These are phyloP conservation scores for Butorides virescens DNA, from an alignment of 2,113 vertebrate species.

Conservation along the genomic window DNA sequence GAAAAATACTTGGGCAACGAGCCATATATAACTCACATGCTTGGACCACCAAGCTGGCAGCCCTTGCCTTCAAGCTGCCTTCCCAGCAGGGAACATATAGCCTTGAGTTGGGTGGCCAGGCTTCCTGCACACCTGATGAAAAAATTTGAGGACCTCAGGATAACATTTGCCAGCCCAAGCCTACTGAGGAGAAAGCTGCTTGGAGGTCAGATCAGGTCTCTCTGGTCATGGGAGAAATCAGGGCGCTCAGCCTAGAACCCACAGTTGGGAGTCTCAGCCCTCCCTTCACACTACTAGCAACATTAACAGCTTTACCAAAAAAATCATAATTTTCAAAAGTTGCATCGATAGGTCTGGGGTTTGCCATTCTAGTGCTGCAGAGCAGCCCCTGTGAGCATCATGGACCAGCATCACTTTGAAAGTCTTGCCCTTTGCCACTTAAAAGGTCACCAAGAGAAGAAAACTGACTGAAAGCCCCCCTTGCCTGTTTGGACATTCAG, in stretches of 20 bases:
- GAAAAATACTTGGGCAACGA: accelerated
- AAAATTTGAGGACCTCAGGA: not conserved
- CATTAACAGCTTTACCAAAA: not conserved
- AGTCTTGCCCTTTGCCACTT: not conserved
- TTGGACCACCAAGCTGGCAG: not conserved
- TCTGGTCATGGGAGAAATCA: accelerated
- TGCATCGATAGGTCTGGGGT: too few relatives aligned
- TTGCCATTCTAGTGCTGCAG: not conserved
- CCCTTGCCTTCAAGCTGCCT: not conserved
- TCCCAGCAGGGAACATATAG: not conserved
- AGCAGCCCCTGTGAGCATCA: not conserved
- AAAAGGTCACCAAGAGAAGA: not conserved
- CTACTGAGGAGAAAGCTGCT: not conserved
- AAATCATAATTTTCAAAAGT: not conserved
- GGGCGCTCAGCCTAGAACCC: not conserved
- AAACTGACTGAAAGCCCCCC: not conserved
- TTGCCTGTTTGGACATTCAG: constrained; percentile 6
- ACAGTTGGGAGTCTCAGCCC: not conserved
- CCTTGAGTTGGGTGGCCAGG: not conserved
- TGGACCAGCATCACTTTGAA: not conserved
- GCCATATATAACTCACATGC: not conserved
- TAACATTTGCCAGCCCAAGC: not conserved
- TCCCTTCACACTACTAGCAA: not conserved
- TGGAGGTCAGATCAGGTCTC: not conserved
- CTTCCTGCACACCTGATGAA: not conserved